Percentiles rank a stretch among this genome's conserved stretches.
Conservation (phyloP, 2,797 vertebrate genomes). For the Chelonia mydas region DNA sequence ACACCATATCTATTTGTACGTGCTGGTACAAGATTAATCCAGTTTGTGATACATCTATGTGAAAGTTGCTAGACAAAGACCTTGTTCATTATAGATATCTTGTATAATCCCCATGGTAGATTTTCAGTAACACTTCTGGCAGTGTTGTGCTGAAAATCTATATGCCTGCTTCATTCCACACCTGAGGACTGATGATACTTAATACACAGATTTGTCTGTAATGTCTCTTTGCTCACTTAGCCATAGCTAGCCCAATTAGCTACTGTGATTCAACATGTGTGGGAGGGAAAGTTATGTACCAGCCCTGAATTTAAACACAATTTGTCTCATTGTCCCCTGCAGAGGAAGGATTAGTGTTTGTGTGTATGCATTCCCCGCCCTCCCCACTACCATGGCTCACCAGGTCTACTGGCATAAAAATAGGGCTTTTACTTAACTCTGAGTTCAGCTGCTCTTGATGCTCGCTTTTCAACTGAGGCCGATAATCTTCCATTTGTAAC, state of each 20-base stretch:
- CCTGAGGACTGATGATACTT: background rate
- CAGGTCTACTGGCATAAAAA: background rate
- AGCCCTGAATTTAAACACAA: background rate
- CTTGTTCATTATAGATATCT: background rate
- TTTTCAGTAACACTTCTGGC: background rate
- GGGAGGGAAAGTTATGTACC: slow-evolving; percentile 5
- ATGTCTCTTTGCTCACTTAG: background rate
- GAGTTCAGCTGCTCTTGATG: background rate
- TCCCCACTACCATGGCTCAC: background rate
- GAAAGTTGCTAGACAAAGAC: slow-evolving; percentile 1
- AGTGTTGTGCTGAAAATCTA: background rate
- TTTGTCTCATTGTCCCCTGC: slow-evolving; percentile 23
- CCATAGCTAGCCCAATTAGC: background rate
- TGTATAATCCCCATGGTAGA: slow-evolving; percentile 6
- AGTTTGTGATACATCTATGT: slow-evolving; percentile 22
- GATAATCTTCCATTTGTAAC: background rate
- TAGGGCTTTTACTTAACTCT: background rate
- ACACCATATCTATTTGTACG: slow-evolving; percentile 50
- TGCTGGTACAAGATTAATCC: slow-evolving; percentile 55
- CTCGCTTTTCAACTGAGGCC: background rate
- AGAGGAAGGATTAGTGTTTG: background rate
- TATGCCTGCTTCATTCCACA: background rate
- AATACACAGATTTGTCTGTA: background rate
- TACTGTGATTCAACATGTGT: slow-evolving; percentile 29
- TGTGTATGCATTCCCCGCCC: background rate